Conservation (phyloP, 2,888 invertebrate species). For the Hofmannophila pseudospretella region DNA sequence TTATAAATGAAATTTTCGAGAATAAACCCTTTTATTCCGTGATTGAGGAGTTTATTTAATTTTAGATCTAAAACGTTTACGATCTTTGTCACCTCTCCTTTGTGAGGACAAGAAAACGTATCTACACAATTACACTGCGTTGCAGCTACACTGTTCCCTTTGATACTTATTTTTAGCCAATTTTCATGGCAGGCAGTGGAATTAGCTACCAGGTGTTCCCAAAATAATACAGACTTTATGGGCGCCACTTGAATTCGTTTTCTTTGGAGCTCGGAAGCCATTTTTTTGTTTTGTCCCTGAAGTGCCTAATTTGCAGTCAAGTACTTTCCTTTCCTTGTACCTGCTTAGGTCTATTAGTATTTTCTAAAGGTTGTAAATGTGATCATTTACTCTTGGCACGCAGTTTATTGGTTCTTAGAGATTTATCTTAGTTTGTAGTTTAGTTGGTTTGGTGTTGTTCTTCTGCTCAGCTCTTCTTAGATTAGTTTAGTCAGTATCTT, state of each 20-base stretch:
- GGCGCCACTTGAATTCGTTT: slow-evolving; percentile 3
- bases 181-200: slow-evolving; percentile 25
- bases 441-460: too few species aligned
- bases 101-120: slow-evolving; percentile 36
- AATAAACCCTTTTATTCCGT: slow-evolving; percentile 25
- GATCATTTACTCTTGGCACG: too few species aligned
- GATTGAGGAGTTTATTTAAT: slow-evolving; percentile 43
- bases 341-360: too few species aligned
- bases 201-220: slow-evolving; percentile 8
- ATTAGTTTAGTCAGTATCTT: too few species aligned
- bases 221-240: slow-evolving; percentile 4
- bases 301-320: too few species aligned
- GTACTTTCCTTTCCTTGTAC: too few species aligned
- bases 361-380: too few species aligned
- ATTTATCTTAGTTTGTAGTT: too few species aligned
- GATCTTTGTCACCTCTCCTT: slow-evolving; percentile 52
- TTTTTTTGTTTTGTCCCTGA: neutral
- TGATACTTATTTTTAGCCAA: slow-evolving; percentile 45
- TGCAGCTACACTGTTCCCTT: slow-evolving; percentile 28
- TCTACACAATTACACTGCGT: slow-evolving; percentile 20
- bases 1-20: too few species aligned
- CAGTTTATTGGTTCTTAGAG: too few species aligned
- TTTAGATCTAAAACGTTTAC: slow-evolving; percentile 50
- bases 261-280: neutral
- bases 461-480: too few species aligned